Evolutionary conservation across 2,113 vertebrate genomes (phyloP).

Genomic region (Hemibagrus wyckioides): DNA sequence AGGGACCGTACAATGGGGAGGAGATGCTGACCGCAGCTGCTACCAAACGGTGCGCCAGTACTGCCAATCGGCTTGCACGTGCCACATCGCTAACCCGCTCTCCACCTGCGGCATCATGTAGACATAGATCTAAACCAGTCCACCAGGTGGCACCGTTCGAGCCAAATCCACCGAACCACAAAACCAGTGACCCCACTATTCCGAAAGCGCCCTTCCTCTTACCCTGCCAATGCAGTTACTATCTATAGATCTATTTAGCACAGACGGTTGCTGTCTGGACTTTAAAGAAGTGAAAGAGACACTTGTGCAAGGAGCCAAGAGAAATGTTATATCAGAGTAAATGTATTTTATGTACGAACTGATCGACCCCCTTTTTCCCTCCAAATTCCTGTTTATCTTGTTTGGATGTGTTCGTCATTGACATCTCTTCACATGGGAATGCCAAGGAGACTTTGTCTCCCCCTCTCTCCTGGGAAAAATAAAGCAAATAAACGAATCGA

Average conservation of each 20-base stretch:
- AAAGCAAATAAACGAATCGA: conserved; percentile 66
- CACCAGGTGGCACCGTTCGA: conserved; percentile 33
- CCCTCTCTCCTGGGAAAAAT: conserved; percentile 73
- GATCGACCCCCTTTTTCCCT: conserved; percentile 28
- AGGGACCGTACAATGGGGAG: conserved; percentile 90
- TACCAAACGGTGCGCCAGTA: conserved; percentile 99
- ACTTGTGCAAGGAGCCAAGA: conserved; percentile 62
- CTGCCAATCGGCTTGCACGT: conserved; percentile 96
- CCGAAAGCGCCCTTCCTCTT: conserved; percentile 57
- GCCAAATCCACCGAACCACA: conserved; percentile 34
- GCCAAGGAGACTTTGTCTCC: conserved; percentile 68
- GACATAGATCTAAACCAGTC: conserved; percentile 77
- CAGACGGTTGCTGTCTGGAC: conserved; percentile 75
- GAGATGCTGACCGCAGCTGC: conserved; percentile 95
- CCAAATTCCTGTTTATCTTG: conserved; percentile 60
- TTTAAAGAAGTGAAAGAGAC: conserved; percentile 60
- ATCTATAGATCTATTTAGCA: conserved; percentile 79
- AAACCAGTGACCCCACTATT: conserved; percentile 49
- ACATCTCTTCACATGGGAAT: conserved; percentile 80
- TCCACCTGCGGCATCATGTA: conserved; percentile 98
- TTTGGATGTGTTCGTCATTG: conserved; percentile 79
- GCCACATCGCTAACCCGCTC: conserved; percentile 93
- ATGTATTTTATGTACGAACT: conserved; percentile 84
- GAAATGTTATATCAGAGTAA: conserved; percentile 72
- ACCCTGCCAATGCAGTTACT: conserved; percentile 66